Base-by-base conservation (phyloP, 2,888 invertebrate species). In the Rhimphoctona megacephalus region DNA sequence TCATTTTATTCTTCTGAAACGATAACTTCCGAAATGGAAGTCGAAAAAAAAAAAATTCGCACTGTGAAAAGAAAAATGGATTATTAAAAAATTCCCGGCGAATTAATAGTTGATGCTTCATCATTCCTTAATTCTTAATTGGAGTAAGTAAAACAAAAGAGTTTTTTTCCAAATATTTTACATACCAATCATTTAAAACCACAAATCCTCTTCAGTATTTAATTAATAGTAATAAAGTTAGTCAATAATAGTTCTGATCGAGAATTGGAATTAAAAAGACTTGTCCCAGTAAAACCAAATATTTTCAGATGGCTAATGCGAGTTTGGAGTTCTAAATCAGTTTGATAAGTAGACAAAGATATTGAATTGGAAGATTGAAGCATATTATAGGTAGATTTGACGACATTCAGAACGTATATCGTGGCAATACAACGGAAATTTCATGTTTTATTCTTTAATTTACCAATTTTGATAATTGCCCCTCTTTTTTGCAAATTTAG, bases 271-370 rank as follows among this genome's bases (percentile, higher is more conserved):
- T 46, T 5, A 17, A 67, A 67, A 69, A 70, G 19, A 43, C 46
- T 70, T 70, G 33, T 52, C 52, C 72, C 72, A 33, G 36, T 72
- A 36, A 54, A 36, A 54, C n/a, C 36, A 52, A 46, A 46, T 46
- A 49, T 49, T 49, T 49, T 49, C 7, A 49, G 6, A n/a, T 49
- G 17, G 19, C 49, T 49, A 49, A n/a, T 7, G 11, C 19, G 19
- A 49, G 7, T 17, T 49, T 49, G 49, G 17, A 19, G 49, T 19
- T 17, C 17, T 49, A 49, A n/a, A 49, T 49, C 49, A n/a, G n/a
- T n/a, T 49, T n/a, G 49, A 49, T n/a, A 19, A 17, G 17, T 57
- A 0, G 11, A 25, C 3, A 30, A 57, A 22, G 14, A 57, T 14
- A 25, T 9, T 25, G 57, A 0, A 14, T 57, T 25, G 25, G 25